A percentile compares a stretch with the other conserved stretches of the same genome.
phyloP scores from a whole-genome alignment of 1,140 invertebrate genomes.

The Zaprionus davidi region DNA sequence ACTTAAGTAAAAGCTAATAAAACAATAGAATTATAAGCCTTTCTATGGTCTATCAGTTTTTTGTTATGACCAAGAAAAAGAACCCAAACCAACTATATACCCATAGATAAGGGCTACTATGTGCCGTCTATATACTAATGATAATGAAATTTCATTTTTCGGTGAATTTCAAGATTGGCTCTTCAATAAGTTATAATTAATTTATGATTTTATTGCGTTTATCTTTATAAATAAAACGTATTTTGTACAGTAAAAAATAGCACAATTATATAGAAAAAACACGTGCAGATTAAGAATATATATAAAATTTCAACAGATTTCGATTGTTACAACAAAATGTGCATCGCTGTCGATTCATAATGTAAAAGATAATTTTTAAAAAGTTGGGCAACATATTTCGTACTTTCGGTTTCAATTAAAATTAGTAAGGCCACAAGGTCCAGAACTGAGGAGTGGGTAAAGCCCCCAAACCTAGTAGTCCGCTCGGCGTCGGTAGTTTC shows the following conservation, averaged over 20 bases:
- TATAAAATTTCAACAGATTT: constrained; percentile 44
- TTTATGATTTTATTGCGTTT: constrained; percentile 68
- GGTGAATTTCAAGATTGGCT: not conserved
- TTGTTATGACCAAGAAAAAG: constrained; percentile 5
- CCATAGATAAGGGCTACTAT: constrained; percentile 3
- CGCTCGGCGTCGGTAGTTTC: constrained; percentile 88
- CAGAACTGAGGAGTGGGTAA: not conserved
- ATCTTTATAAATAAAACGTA: constrained; percentile 54
- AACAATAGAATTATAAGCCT: not conserved
- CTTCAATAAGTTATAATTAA: constrained; percentile 39
- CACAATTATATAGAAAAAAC: constrained; percentile 44
- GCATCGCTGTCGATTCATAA: constrained; percentile 17
- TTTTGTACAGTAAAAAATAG: constrained; percentile 71
- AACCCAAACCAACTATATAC: not conserved
- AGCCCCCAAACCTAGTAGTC: constrained; percentile 84
- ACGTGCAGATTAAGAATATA: constrained; percentile 41
- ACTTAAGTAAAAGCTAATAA: not conserved
- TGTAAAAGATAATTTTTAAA: constrained; percentile 36
- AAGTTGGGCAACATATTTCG: constrained; percentile 75
- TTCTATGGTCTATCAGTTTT: not conserved
- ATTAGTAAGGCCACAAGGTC: constrained; percentile 54
- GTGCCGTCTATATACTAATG: constrained; percentile 3
- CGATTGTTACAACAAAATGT: constrained; percentile 14
- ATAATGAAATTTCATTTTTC: constrained; percentile 15
- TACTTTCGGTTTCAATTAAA: constrained; percentile 76